Conservation (phyloP, 1,140 invertebrate species). For the Drosophila sulfurigaster region DNA sequence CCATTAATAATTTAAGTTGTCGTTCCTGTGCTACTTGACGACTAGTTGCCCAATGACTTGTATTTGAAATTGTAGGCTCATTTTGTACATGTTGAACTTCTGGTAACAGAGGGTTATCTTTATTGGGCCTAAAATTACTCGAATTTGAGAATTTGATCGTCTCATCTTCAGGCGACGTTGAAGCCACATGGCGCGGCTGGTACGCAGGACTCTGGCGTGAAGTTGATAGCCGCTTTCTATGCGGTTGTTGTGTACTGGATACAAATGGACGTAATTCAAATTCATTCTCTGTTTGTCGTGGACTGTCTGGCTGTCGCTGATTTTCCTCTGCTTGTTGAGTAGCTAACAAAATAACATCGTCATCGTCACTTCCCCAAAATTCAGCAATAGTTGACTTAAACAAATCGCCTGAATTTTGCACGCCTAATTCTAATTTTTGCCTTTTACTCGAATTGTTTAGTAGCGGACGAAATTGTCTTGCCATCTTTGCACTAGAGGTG, state of each 20-base stretch:
- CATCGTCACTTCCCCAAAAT: constrained; percentile 78
- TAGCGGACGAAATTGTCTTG: constrained; percentile 61
- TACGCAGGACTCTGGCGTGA: not conserved
- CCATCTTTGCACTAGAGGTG: constrained; percentile 35
- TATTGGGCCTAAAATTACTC: constrained; percentile 17
- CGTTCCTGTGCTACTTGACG: constrained; percentile 72
- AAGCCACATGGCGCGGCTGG: constrained; percentile 2
- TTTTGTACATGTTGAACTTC: constrained; percentile 1
- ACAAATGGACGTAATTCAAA: constrained; percentile 69
- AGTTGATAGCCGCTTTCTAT: constrained; percentile 1
- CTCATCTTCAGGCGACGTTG: constrained; percentile 30
- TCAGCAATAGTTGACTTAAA: constrained; percentile 38
- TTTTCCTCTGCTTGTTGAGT: constrained; percentile 68
- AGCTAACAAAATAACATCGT: constrained; percentile 74
- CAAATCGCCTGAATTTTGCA: constrained; percentile 31
- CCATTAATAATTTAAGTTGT: constrained; percentile 75
- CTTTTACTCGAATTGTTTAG: constrained; percentile 71
- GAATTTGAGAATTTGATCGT: not conserved
- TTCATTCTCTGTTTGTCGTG: constrained; percentile 29
- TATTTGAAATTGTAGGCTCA: not conserved
- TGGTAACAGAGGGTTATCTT: constrained; percentile 17
- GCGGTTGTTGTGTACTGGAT: constrained; percentile 70
- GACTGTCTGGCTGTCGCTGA: constrained; percentile 21
- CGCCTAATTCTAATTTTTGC: constrained; percentile 67
- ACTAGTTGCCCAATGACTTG: constrained; percentile 25